Percentiles rank a stretch among this genome's conserved stretches.
These are phyloP conservation scores for Eulemur rufifrons DNA, from an alignment of 2,113 vertebrate species.

Conservation along the genomic window DNA sequence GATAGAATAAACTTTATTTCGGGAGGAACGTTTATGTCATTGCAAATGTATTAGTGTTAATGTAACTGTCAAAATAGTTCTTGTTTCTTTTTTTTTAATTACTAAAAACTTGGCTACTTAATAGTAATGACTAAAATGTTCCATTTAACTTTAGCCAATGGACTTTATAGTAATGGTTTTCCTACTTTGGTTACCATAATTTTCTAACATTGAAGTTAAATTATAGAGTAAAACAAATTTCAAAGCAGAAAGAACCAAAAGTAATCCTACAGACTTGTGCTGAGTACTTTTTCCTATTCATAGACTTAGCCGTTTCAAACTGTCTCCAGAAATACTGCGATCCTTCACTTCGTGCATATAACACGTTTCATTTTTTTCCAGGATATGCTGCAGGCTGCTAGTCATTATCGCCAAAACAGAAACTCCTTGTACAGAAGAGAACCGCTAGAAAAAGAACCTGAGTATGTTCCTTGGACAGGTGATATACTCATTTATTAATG, in stretches of 20 bases:
- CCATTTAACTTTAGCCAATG: not conserved
- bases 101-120: not conserved
- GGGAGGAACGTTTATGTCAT: not conserved
- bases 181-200: not conserved
- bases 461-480: slow-evolving; percentile 98
- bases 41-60: not conserved
- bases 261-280: not conserved
- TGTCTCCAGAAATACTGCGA: not conserved
- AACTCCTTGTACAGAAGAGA: slow-evolving; percentile 89
- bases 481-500: not conserved
- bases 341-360: not conserved
- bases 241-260: not conserved
- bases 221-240: not conserved
- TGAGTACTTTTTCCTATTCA: not conserved
- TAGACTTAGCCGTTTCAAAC: not conserved
- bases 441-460: slow-evolving; percentile 86
- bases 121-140: not conserved
- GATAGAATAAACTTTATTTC: not conserved
- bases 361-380: slow-evolving; percentile 54
- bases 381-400: slow-evolving; percentile 95
- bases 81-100: not conserved
- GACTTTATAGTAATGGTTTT: not conserved
- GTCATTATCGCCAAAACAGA: slow-evolving; percentile 92
- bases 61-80: not conserved
- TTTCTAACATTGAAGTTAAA: slow-evolving; percentile 22